A percentile compares a stretch with the other conserved stretches of the same genome.
Conservation (phyloP, 2,888 invertebrate genomes). For the Nymphalis urticae region DNA sequence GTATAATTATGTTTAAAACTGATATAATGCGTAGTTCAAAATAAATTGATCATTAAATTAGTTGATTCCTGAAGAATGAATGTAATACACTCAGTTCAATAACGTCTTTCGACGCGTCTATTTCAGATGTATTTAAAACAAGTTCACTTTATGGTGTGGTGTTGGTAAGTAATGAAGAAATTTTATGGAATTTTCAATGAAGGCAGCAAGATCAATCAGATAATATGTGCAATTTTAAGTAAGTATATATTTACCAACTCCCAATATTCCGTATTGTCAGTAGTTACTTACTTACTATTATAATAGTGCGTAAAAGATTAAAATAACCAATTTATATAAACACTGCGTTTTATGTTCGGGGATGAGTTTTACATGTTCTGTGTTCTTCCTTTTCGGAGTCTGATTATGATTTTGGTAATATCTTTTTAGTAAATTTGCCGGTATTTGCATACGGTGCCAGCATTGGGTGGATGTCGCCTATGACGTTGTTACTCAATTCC, state of each 20-base stretch:
- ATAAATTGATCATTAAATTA: no score
- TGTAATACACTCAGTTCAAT: neutral
- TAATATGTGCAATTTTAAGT: constrained; percentile 68
- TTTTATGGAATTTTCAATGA: constrained; percentile 42
- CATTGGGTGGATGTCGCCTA: constrained; percentile 80
- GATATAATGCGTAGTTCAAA: no score
- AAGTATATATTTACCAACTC: constrained; percentile 41
- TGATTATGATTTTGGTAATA: no score
- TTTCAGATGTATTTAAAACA: neutral
- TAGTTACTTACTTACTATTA: no score
- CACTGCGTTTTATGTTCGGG: neutral
- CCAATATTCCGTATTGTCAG: no score
- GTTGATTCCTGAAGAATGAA: no score
- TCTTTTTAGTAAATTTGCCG: constrained; percentile 71
- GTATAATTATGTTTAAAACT: no score
- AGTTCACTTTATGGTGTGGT: neutral
- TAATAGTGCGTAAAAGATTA: no score
- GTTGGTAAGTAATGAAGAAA: constrained; percentile 21
- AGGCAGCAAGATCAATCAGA: constrained; percentile 65
- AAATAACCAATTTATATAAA: no score
- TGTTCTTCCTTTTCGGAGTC: no score
- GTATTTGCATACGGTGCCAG: constrained; percentile 74
- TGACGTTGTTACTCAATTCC: constrained; percentile 72
- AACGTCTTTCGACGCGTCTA: neutral
- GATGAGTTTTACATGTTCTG: neutral